Conservation (phyloP, 2,888 invertebrate genomes). For the Calameuta filiformis region DNA sequence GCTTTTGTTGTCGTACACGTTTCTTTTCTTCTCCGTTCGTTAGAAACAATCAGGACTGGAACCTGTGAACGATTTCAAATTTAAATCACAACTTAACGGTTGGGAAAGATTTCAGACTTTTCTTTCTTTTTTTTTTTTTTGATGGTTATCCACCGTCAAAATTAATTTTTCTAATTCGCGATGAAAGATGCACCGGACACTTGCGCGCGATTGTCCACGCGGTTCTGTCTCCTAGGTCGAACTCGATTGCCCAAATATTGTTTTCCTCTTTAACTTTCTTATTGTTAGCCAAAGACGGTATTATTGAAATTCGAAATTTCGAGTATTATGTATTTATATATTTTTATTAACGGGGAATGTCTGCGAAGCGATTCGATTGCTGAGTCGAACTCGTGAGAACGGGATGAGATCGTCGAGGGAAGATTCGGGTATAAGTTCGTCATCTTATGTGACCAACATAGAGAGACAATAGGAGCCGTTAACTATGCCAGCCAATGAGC, state of each 20-base stretch:
- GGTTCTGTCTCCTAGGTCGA: neutral
- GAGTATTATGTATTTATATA: neutral
- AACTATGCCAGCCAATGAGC: neutral
- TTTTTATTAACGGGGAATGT: neutral
- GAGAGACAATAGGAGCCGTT: neutral
- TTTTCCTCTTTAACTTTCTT: neutral
- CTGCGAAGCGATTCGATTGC: neutral
- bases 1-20: no score
- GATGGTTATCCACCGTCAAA: no score
- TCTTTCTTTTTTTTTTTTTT: no score
- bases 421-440: neutral
- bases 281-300: neutral
- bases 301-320: neutral
- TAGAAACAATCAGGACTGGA: neutral
- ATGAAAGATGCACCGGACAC: no score
- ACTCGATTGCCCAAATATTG: neutral
- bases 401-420: neutral
- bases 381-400: neutral
- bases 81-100: neutral
- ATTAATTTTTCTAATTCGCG: no score
- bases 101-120: no score
- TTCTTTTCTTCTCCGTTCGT: neutral
- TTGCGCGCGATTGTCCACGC: neutral
- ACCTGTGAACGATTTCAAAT: neutral
- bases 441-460: neutral